A percentile compares a stretch with the other conserved stretches of the same genome.
These are phyloP conservation scores for Tragulus kanchil DNA, from an alignment of 2,113 vertebrate genomes.

Conservation along the genomic window DNA sequence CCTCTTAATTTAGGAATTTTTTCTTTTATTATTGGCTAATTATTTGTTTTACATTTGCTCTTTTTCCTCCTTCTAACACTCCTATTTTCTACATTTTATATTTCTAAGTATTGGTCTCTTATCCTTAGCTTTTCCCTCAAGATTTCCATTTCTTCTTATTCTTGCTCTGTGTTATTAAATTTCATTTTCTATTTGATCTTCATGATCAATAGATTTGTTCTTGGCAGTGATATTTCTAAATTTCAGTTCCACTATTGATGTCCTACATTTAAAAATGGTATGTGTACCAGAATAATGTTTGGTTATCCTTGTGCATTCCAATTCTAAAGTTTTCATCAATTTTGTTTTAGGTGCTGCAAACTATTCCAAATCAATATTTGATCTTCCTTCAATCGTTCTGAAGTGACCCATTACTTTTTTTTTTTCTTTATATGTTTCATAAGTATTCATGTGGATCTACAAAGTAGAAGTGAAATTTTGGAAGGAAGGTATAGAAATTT, in stretches of 20 bases:
- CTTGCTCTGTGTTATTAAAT: neutral
- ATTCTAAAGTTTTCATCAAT: neutral
- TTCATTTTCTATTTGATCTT: slow-evolving; percentile 32
- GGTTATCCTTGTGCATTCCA: neutral
- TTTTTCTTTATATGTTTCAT: neutral
- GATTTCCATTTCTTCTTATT: neutral
- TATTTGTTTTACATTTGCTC: neutral
- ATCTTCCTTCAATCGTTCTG: neutral
- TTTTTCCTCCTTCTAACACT: neutral
- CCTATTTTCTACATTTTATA: neutral
- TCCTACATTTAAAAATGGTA: slow-evolving; percentile 27
- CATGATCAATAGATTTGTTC: neutral
- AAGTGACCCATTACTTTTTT: neutral
- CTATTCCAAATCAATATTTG: neutral
- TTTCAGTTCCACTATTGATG: neutral
- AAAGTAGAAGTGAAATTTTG: neutral
- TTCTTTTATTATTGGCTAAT: neutral
- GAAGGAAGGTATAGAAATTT: neutral
- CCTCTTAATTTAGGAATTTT: neutral
- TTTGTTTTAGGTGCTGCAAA: neutral
- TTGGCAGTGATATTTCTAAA: neutral
- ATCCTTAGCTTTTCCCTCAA: neutral
- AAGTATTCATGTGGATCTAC: neutral
- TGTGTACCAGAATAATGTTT: neutral
- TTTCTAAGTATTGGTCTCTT: neutral